These are phyloP conservation scores for Gobionotothen gibberifrons DNA, from an alignment of 2,797 vertebrate species.

Conservation along the genomic window DNA sequence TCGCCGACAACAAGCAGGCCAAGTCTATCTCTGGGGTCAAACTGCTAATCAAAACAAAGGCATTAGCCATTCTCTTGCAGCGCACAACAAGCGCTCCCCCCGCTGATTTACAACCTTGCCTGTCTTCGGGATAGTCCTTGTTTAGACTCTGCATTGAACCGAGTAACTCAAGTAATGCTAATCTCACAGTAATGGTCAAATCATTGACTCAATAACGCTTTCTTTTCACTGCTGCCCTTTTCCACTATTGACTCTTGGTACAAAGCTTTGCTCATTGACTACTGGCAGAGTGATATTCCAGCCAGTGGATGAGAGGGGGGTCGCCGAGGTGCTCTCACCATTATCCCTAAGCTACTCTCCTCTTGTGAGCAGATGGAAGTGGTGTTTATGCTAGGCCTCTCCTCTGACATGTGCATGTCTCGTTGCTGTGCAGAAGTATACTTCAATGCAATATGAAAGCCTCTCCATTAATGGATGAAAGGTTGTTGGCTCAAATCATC, in stretches of 20 bases:
- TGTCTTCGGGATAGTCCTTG: constrained; percentile 28
- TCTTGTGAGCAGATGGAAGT: constrained; percentile 75
- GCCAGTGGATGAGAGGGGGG: constrained; percentile 54
- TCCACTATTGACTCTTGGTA: constrained; percentile 55
- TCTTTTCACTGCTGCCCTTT: constrained; percentile 31
- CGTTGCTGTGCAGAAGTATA: constrained; percentile 33
- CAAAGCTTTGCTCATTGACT: constrained; percentile 57
- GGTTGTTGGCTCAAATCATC: constrained; percentile 54
- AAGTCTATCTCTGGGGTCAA: constrained; percentile 72
- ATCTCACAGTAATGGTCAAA: constrained; percentile 55
- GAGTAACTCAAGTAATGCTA: constrained; percentile 47
- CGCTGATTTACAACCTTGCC: constrained; percentile 41
- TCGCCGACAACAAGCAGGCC: constrained; percentile 48
- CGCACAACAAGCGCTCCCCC: constrained; percentile 41
- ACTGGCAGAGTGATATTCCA: constrained; percentile 47
- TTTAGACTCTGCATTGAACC: constrained; percentile 22
- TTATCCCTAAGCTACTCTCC: constrained; percentile 65
- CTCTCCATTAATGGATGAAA: constrained; percentile 71
- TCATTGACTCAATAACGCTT: constrained; percentile 35
- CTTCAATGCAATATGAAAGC: constrained; percentile 53
- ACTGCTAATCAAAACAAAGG: constrained; percentile 73
- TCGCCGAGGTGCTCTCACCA: constrained; percentile 65
- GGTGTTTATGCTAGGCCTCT: constrained; percentile 51
- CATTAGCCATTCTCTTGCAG: constrained; percentile 52
- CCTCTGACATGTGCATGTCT: constrained; percentile 42